These are phyloP conservation scores for Dynastes grantii DNA, from an alignment of 2,888 invertebrate species.

Conservation along the genomic window DNA sequence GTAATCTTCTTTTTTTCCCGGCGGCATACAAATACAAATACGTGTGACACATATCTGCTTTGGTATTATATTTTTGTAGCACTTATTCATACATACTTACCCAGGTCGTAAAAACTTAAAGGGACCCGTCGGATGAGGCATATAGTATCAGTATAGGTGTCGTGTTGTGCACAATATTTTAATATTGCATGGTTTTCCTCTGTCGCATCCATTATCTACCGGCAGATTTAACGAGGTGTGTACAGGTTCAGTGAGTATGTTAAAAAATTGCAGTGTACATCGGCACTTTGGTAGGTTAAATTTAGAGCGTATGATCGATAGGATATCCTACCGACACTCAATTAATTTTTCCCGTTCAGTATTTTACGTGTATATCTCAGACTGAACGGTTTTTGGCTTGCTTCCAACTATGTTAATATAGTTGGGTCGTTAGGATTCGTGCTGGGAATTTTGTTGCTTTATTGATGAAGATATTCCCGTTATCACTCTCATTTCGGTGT, in stretches of 20 bases:
- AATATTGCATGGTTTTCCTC: background rate
- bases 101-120: constrained; percentile 12
- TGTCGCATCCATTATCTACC: background rate
- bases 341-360: background rate
- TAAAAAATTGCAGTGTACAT: background rate
- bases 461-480: background rate
- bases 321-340: background rate
- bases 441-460: background rate
- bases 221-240: constrained; percentile 23
- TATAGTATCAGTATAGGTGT: background rate
- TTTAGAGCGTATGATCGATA: constrained; percentile 29
- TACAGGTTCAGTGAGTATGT: constrained; percentile 13
- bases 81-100: constrained; percentile 35
- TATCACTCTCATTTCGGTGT: constrained; percentile 2
- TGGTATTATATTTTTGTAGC: constrained; percentile 46
- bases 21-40: constrained; percentile 3
- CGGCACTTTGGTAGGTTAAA: constrained; percentile 11
- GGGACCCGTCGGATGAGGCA: constrained; percentile 17
- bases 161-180: background rate
- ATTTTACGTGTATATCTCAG: background rate
- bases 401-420: constrained; percentile 25
- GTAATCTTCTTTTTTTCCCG: constrained; percentile 26
- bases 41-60: constrained; percentile 42
- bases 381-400: background rate
- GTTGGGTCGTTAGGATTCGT: background rate